Evolutionary conservation across 2,888 invertebrate genomes (phyloP), one percentile per base, ranked within the genome.

Genomic region (Ctenicera cuprea): DNA sequence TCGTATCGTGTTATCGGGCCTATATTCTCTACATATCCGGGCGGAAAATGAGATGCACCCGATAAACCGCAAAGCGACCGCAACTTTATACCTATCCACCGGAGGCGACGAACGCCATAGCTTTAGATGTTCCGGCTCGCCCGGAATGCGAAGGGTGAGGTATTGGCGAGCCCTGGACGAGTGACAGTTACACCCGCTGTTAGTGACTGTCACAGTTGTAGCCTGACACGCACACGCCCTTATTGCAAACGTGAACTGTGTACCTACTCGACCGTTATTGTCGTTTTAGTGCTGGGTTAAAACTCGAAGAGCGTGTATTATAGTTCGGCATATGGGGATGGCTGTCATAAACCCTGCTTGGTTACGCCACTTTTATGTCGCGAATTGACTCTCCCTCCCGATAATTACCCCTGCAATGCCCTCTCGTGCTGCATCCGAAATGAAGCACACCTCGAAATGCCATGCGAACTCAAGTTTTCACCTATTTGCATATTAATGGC

Each of bases 201-300:
- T 75, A 68, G 74, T 75, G 74, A 50, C 68, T 75, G 74, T 75
- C 74, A 75, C 74, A 68, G 74, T 68, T 71, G 74, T 75, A 71
- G 68, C 68, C 52, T 75, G 74, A 71, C 74, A 75, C 74, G 71
- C 71, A 71, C 63, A 75, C 64, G 57, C 74, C 68, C 68, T 75
- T 75, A 75, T 75, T 75, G 71, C 74, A 68, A 75, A 75, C 74
- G 74, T 75, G 74, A 71, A 75, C 64, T 75, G 74, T 75, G 57
- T 75, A 63, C 26, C 26, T 26, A 26, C 63, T 63, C 64, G 22
- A 54, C n/a, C 48, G 62, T 71, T 68, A 73, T 73, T 68, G 69
- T 65, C 67, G 59, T 68, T 67, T 71, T 68, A 71, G 52, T 74
- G 48, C 54, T 57, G 26, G 48, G 50, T 72, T 66, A 66, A 22